phyloP scores from a whole-genome alignment of 2,113 vertebrate species.

The Ivindomyrus marchei region DNA sequence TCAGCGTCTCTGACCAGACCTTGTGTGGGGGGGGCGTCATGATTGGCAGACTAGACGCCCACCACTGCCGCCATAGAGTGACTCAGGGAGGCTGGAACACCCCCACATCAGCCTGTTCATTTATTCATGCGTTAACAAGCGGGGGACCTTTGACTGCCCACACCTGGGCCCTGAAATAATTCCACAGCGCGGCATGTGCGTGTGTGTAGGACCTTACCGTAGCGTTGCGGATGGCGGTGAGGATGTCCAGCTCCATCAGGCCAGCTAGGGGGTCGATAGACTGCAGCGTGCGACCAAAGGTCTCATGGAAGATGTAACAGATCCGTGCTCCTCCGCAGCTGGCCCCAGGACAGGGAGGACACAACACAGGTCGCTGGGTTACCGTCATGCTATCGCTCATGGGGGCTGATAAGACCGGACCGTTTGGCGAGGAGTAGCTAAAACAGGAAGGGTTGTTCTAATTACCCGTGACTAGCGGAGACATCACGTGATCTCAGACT shows the following conservation, averaged over 20 bases:
- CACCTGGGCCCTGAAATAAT: not conserved
- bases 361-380: not conserved
- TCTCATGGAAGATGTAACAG: constrained; percentile 76
- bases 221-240: constrained; percentile 71
- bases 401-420: not conserved
- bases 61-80: not conserved
- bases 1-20: not conserved
- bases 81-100: not conserved
- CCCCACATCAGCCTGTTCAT: not conserved
- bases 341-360: not conserved
- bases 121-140: not conserved
- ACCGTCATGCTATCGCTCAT: not conserved
- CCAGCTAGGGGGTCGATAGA: constrained; percentile 68
- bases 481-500: constrained; percentile 32
- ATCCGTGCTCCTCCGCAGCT: constrained; percentile 70
- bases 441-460: not conserved
- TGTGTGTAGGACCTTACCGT: constrained; percentile 40
- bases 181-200: not conserved
- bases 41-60: not conserved
- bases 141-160: not conserved
- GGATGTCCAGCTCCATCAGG: constrained; percentile 63
- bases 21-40: not conserved
- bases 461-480: not conserved
- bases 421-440: not conserved
- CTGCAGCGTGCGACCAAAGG: constrained; percentile 68